Base-by-base conservation (phyloP, 2,888 invertebrate genomes). In the Patella depressa region DNA sequence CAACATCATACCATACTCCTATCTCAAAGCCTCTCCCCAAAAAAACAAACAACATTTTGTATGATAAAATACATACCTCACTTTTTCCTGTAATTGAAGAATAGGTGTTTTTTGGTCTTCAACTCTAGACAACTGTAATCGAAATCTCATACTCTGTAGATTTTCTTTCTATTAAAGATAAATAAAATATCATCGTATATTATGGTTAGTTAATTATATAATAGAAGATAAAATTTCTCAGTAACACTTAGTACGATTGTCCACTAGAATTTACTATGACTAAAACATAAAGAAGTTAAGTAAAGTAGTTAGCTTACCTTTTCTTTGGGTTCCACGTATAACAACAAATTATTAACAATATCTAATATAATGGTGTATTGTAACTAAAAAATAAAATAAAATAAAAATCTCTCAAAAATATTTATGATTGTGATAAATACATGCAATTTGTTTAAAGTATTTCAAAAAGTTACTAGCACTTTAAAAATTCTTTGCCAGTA, bases 281-380 rank as follows among this genome's bases (percentile, higher is more conserved):
- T 45, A 45, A 45, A 5, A 45, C 45, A 45, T 45, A 45, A 45
- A 9, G 45, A 9, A 45, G 0, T 45, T 34, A 45, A 9, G 45
- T 45, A 45, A 45, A 45, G 45, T 45, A 9, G 3, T 7, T 54
- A 29, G 53, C 79, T 83, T 78, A 90, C 91, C 88, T 98, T 96
- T 77, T 98, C 94, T 89, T 97, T 96, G 0, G 99, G 98, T 91
- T 99, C 99, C 77, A 99, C 98, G 92, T 97, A 98, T 0, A 99
- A 93, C 75, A 99, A 93, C 54, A 99, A 94, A 93, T 99, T 98
- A 93, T 99, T 99, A 3, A 99, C 96, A 85, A 99, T 96, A 92
- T 99, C 99, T 87, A 99, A 93, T 65, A 99, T 94, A 97, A 99
- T 98, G 2, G 96, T 96, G 92, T 98, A 99, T 94, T 97, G 94